Evolutionary conservation across 1,140 invertebrate species (phyloP).

Genomic region (Yoshiicerus persimilis): DNA sequence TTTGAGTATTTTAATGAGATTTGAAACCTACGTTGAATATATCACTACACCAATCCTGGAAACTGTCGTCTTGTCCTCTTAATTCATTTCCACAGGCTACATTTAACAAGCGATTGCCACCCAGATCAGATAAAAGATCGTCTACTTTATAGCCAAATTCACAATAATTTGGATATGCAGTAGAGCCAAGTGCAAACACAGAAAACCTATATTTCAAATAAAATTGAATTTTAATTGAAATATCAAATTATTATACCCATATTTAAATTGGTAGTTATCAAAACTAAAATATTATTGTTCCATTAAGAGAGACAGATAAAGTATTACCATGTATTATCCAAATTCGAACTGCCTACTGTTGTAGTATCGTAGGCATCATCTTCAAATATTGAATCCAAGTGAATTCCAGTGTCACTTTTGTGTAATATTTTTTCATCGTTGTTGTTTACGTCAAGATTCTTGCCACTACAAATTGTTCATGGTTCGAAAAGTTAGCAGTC

Average conservation of each 20-base stretch:
- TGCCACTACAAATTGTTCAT: too few relatives aligned
- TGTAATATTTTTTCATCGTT: not conserved
- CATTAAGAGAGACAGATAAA: not conserved
- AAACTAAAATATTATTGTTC: too few relatives aligned
- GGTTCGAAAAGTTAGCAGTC: too few relatives aligned
- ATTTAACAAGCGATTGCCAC: slow-evolving; percentile 79
- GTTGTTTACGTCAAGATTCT: not conserved
- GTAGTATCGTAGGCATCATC: not conserved
- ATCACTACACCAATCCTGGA: slow-evolving; percentile 86
- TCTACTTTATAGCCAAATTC: slow-evolving; percentile 93
- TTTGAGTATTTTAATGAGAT: too few relatives aligned
- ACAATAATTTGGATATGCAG: slow-evolving; percentile 95
- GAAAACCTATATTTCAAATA: slow-evolving; percentile 68
- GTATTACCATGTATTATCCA: not conserved
- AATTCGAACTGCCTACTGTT: not conserved
- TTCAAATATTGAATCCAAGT: not conserved
- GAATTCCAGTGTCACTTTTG: not conserved
- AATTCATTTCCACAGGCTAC: slow-evolving; percentile 88
- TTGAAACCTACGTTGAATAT: slow-evolving; percentile 72
- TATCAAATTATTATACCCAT: not conserved
- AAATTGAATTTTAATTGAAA: too few relatives aligned
- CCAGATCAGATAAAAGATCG: slow-evolving; percentile 82
- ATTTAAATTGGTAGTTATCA: too few relatives aligned
- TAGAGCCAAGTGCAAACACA: slow-evolving; percentile 91
- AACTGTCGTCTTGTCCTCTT: slow-evolving; percentile 92